phyloP scores from a whole-genome alignment of 2,113 vertebrate species.

The Trematomus loennbergii region DNA sequence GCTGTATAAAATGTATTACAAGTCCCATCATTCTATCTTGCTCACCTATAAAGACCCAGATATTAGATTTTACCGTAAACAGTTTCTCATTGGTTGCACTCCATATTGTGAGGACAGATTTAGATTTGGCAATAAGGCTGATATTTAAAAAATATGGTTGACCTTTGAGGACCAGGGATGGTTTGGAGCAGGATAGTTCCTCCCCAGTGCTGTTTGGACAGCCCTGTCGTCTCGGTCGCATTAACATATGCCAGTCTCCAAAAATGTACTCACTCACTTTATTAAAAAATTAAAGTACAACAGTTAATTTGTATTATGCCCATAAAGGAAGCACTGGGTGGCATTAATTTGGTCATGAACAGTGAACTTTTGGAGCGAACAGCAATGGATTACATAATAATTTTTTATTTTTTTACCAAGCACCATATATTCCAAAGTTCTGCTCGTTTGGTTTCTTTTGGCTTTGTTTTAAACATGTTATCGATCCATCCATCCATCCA shows the following conservation, averaged over 20 bases:
- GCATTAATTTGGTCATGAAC: slow-evolving; percentile 89
- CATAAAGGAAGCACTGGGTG: slow-evolving; percentile 90
- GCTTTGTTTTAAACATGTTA: slow-evolving; percentile 36
- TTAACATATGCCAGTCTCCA: slow-evolving; percentile 92
- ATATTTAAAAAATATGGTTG: slow-evolving; percentile 84
- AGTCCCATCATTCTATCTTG: slow-evolving; percentile 44
- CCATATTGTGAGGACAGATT: slow-evolving; percentile 74
- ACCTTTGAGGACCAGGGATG: slow-evolving; percentile 78
- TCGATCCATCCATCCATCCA: slow-evolving; percentile 17
- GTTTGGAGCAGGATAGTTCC: slow-evolving; percentile 57
- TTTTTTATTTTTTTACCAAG: slow-evolving; percentile 85
- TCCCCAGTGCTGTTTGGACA: slow-evolving; percentile 68
- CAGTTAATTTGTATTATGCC: slow-evolving; percentile 92
- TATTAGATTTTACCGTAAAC: slow-evolving; percentile 53
- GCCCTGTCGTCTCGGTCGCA: slow-evolving; percentile 66
- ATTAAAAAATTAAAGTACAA: slow-evolving; percentile 95
- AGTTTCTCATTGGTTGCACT: slow-evolving; percentile 47
- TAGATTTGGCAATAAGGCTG: slow-evolving; percentile 72
- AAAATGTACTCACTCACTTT: slow-evolving; percentile 92
- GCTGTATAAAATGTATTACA: slow-evolving; percentile 1
- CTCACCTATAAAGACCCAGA: slow-evolving; percentile 61
- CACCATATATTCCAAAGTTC: slow-evolving; percentile 51
- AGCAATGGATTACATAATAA: slow-evolving; percentile 86
- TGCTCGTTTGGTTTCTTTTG: slow-evolving; percentile 32
- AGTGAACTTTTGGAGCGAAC: slow-evolving; percentile 92